Percentiles rank a stretch among this genome's conserved stretches.
These are phyloP conservation scores for Chrysolina haemoptera DNA, from an alignment of 2,888 invertebrate species.

Conservation along the genomic window DNA sequence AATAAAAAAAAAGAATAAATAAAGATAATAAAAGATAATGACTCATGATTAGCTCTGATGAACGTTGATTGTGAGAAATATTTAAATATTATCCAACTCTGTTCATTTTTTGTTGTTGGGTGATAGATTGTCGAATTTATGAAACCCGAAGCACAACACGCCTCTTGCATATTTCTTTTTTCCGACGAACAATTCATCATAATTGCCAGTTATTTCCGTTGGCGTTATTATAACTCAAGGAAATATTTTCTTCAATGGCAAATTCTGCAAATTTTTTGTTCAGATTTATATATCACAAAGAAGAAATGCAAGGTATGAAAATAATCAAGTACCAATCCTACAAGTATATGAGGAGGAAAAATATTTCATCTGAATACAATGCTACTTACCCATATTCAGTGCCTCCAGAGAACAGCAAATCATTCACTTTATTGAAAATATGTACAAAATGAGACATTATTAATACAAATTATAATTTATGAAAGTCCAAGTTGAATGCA, in stretches of 20 bases:
- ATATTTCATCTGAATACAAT: background rate
- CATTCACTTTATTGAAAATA: constrained; percentile 9
- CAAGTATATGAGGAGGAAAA: background rate
- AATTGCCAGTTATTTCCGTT: background rate
- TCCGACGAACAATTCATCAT: background rate
- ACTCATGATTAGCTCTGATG: no score
- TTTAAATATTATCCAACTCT: no score
- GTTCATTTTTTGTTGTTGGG: no score
- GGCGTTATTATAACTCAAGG: background rate
- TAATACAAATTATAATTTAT: background rate
- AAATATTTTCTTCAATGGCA: background rate
- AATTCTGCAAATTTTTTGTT: background rate
- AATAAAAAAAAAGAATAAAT: no score
- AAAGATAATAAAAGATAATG: no score
- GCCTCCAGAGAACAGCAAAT: background rate
- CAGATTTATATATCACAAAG: background rate
- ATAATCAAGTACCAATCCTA: constrained; percentile 8
- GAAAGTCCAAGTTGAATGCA: background rate
- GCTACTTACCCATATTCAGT: background rate
- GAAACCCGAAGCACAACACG: background rate
- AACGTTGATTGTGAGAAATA: no score
- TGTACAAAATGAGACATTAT: background rate
- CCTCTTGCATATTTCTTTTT: background rate
- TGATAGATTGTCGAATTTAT: no score
- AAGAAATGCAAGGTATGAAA: background rate